These are phyloP conservation scores for Drosophila teissieri DNA, from an alignment of 1,140 invertebrate species.

Conservation along the genomic window DNA sequence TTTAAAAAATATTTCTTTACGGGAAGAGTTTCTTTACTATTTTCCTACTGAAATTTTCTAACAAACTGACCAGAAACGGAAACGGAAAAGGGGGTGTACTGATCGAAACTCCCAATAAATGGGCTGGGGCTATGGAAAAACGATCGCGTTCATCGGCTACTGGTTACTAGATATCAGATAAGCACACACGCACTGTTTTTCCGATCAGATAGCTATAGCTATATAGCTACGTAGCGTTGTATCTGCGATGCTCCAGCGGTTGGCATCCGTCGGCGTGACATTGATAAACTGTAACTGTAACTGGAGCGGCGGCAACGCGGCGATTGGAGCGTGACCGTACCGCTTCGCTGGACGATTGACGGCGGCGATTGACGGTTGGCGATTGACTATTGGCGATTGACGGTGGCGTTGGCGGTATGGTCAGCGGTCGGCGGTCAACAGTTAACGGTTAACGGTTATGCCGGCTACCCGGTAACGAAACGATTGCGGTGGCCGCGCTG, in stretches of 20 bases:
- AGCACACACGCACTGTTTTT: conserved; percentile 42
- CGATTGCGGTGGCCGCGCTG: conserved; percentile 61
- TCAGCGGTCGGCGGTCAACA: background rate
- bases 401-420: conserved; percentile 17
- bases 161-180: conserved; percentile 33
- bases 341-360: conserved; percentile 72
- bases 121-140: conserved; percentile 1
- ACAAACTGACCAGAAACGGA: background rate
- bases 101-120: background rate
- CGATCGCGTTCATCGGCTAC: conserved; percentile 30
- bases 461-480: conserved; percentile 29
- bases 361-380: conserved; percentile 17
- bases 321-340: conserved; percentile 72
- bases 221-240: conserved; percentile 14
- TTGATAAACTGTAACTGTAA: conserved; percentile 68
- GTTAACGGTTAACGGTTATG: conserved; percentile 4
- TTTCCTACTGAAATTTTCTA: background rate
- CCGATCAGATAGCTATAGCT: conserved; percentile 8
- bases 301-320: conserved; percentile 38
- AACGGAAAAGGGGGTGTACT: background rate
- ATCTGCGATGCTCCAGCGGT: conserved; percentile 67
- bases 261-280: conserved; percentile 74
- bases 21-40: too few species aligned
- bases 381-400: conserved; percentile 60
- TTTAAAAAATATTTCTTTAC: background rate